Evolutionary conservation across 2,113 vertebrate genomes (phyloP), one percentile per base, ranked within the genome.

Genomic region (Origma solitaria): DNA sequence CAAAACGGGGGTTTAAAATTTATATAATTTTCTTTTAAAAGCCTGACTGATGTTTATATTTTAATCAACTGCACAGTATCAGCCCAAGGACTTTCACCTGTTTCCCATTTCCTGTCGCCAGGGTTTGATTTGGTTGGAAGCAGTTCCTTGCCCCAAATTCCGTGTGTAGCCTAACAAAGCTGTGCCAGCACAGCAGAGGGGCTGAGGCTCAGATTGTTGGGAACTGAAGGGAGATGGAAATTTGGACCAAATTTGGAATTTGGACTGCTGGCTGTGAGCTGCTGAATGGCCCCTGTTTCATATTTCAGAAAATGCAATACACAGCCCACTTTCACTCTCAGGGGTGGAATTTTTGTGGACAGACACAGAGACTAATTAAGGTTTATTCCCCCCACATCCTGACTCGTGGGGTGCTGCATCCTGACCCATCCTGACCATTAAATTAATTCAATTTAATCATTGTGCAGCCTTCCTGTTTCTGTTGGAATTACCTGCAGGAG

Each of bases 1-100:
- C 40, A 79, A 75, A 53, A n/a, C 0, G 5, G 30, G 2, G 6
- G 1, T 30, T 21, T 27, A 3, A 7, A 42, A 77, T 28, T 8
- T 23, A 17, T 33, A 2, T 8, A 4, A 30, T 76, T 68, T 61
- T 49, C 20, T 54, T 42, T 9, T 9, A 31, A n/a, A 66, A 28
- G 3, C 16, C 35, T 9, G 30, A 18, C 18, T 8, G 8, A 18
- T 37, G 13, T 60, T 91, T 30, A n/a, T 17, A 61, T 53, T 80
- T 65, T 33, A 76, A 65, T 77, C 40, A 82, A 15, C 61, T 79
- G 20, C 23, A 31, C 9, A 1, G 37, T 47, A 16, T 13, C 45
- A 49, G 15, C 35, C 35, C 10, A 7, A 70, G 50, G 42, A 73
- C 11, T 31, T 57, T 65, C 14, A 17, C n/a, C 23, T 38, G 4